Conservation (phyloP, 2,797 vertebrate species). For the Saxicola maurus region DNA sequence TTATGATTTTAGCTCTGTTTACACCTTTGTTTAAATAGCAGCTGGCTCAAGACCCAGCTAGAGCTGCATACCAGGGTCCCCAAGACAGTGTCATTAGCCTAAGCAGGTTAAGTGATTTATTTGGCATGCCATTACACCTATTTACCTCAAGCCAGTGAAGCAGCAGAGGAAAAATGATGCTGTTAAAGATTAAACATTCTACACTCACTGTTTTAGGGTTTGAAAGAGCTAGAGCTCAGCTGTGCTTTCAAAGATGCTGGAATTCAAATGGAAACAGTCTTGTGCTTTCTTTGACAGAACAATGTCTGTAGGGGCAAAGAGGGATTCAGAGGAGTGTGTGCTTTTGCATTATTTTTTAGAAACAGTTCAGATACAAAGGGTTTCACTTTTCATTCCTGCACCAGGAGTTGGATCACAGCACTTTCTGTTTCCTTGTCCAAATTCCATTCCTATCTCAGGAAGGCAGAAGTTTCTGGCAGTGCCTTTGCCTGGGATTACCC, state of each 20-base stretch:
- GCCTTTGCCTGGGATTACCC: background rate
- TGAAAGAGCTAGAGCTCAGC: background rate
- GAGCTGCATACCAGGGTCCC: background rate
- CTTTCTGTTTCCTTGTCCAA: background rate
- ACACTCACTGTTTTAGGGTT: background rate
- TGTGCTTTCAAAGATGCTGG: background rate
- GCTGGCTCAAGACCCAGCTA: background rate
- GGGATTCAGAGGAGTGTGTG: background rate
- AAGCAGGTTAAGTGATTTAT: background rate
- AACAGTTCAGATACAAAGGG: background rate
- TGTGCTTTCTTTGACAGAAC: background rate
- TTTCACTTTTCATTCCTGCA: background rate
- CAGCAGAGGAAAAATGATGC: background rate
- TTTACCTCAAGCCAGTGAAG: background rate
- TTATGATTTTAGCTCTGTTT: background rate
- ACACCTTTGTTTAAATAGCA: background rate
- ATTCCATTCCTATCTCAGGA: background rate
- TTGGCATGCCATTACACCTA: background rate
- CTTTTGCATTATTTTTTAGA: background rate
- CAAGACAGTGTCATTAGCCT: background rate
- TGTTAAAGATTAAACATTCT: background rate
- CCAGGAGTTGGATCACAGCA: background rate
- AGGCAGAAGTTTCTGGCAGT: background rate
- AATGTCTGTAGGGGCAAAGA: background rate
- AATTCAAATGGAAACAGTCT: background rate